Percentiles rank a stretch among this genome's conserved stretches.
These are phyloP conservation scores for Anseranas semipalmata DNA, from an alignment of 2,113 vertebrate species.

Conservation along the genomic window DNA sequence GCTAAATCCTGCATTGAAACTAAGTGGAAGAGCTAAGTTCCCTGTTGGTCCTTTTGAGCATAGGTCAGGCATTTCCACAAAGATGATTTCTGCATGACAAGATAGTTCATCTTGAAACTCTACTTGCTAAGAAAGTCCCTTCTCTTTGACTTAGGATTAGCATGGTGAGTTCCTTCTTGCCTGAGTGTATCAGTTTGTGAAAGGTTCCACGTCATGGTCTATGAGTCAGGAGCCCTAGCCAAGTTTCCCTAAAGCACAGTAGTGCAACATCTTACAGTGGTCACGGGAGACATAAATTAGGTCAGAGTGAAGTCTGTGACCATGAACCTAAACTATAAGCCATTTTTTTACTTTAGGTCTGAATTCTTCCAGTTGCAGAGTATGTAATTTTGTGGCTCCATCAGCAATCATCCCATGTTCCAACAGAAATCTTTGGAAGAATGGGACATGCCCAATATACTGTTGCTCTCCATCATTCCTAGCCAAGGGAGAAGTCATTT, in stretches of 20 bases:
- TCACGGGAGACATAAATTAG: not conserved
- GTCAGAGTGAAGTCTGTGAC: not conserved
- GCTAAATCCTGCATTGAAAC: not conserved
- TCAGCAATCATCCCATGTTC: not conserved
- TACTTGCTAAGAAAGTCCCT: not conserved
- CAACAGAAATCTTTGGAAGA: not conserved
- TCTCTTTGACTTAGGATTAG: not conserved
- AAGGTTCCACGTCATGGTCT: not conserved
- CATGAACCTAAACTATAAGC: not conserved
- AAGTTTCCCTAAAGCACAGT: not conserved
- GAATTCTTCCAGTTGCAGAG: not conserved
- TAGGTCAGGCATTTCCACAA: not conserved
- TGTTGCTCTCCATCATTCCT: not conserved
- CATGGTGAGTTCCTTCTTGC: not conserved
- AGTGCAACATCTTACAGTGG: rapidly evolving
- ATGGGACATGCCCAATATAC: not conserved
- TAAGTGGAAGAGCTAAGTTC: not conserved
- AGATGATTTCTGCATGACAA: not conserved
- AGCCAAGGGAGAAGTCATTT: not conserved
- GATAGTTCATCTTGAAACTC: not conserved
- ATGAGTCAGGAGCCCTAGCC: rapidly evolving
- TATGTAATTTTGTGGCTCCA: not conserved
- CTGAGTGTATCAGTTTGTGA: not conserved
- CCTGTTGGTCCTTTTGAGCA: not conserved
- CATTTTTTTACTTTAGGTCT: not conserved